Percentiles rank a stretch among this genome's conserved stretches.
Evolutionary conservation across 2,888 invertebrate genomes (phyloP).

Genomic region (Drosophila eohydei): DNA sequence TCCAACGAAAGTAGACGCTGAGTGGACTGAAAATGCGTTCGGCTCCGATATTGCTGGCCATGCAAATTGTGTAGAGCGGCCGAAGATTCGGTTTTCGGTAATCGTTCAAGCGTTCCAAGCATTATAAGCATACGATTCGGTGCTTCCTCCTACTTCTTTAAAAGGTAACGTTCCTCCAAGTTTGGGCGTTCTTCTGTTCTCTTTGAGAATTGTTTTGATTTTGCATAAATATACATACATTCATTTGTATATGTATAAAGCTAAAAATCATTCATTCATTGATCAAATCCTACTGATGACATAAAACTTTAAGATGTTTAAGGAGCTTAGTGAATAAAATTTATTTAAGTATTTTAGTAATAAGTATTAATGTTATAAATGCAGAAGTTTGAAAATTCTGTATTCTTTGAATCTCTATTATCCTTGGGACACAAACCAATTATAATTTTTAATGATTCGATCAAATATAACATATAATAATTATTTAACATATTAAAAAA

Average conservation of each 20-base stretch:
- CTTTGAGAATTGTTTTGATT: constrained; percentile 36
- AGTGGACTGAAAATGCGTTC: constrained; percentile 58
- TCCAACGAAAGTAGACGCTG: constrained; percentile 49
- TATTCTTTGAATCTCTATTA: no score
- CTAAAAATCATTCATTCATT: background rate
- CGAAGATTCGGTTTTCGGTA: constrained; percentile 28
- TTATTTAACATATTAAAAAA: no score
- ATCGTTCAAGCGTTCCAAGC: constrained; percentile 14
- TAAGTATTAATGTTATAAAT: no score
- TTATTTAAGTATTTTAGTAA: no score
- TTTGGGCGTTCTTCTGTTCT: constrained; percentile 4
- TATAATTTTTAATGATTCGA: no score
- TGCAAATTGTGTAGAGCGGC: constrained; percentile 47
- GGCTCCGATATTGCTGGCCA: constrained; percentile 47
- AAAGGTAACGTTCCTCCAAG: constrained; percentile 21
- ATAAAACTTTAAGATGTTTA: no score
- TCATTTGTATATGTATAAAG: background rate
- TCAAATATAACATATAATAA: no score
- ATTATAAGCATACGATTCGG: constrained; percentile 15
- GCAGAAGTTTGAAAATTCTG: no score
- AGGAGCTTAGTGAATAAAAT: no score
- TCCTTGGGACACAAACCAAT: no score
- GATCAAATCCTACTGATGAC: background rate
- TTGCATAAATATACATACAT: constrained; percentile 36
- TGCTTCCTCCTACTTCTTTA: constrained; percentile 27